A percentile compares a stretch with the other conserved stretches of the same genome.
Conservation (phyloP, 2,888 invertebrate genomes). For the Drosophila mulleri region DNA sequence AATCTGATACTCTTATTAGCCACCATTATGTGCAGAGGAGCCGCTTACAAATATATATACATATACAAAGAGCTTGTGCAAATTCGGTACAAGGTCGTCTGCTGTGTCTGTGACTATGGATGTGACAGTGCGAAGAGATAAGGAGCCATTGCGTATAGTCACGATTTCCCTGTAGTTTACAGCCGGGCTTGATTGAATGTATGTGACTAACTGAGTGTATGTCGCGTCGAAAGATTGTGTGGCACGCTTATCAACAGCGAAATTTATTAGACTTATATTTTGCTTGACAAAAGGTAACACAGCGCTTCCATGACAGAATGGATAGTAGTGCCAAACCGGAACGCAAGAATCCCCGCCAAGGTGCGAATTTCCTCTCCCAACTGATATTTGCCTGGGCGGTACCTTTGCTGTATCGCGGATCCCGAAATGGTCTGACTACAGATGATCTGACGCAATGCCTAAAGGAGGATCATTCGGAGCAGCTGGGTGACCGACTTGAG, state of each 20-base stretch:
- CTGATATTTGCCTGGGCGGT: conserved; percentile 84
- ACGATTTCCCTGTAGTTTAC: conserved; percentile 14
- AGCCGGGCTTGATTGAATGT: conserved; percentile 10
- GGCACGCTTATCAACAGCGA: conserved; percentile 28
- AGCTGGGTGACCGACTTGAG: conserved; percentile 83
- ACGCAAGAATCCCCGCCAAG: conserved; percentile 82
- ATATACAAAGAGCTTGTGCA: conserved; percentile 3
- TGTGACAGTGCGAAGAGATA: conserved; percentile 30
- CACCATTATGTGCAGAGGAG: conserved; percentile 10
- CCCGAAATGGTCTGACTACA: conserved; percentile 86
- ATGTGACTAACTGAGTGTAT: conserved; percentile 8
- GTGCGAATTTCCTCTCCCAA: conserved; percentile 83
- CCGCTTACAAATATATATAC: conserved; percentile 2
- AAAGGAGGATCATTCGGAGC: conserved; percentile 86
- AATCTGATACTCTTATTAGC: conserved; percentile 4
- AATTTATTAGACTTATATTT: conserved; percentile 13
- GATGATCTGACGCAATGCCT: conserved; percentile 89
- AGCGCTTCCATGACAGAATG: conserved; percentile 71
- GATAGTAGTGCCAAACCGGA: conserved; percentile 84
- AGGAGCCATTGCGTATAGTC: conserved; percentile 22
- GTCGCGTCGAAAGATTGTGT: not conserved
- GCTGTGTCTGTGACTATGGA: not conserved
- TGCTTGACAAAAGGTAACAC: conserved; percentile 23
- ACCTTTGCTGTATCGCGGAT: conserved; percentile 83
- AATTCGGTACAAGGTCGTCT: conserved; percentile 44